Base-by-base conservation (phyloP, 1,140 invertebrate species). In the Trichonephila clavipes region DNA sequence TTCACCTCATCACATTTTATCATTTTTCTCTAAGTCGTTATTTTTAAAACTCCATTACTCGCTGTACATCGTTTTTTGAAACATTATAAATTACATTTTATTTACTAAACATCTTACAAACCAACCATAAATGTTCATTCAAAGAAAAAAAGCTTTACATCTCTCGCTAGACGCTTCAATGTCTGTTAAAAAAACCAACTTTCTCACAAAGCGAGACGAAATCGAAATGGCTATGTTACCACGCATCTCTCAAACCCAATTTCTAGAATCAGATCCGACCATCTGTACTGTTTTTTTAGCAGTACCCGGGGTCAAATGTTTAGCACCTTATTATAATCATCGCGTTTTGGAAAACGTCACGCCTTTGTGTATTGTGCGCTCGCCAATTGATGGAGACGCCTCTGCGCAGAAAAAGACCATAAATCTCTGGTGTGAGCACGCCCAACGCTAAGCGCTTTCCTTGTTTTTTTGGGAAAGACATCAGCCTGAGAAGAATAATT, bases 281-380 rank as follows among this genome's bases (percentile, higher is more conserved):
- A 90, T 90, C 88, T 44, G 88, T 1, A 83, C 72, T 24, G 19
- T 19, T 64, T 28, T 61, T 28, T 34, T 28, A 28, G 59, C 44
- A 40, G 61, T 91, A 8, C 24, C 59, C 28, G 77, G 88, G 89
- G 89, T 91, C 89, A 77, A 91, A 83, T 83, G 89, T 83, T 91
- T 91, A 91, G 59, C 89, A 83, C 77, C 58, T 91, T 77, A 77
- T 77, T 77, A 77, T 77, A 77, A 77, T 28, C 89, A 44, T 83
- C 62, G 61, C 7, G 58, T 64, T 69, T 59, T 44, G 77, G 59
- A 72, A 88, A 40, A 69, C 18, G 89, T 91, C 69, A 91, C 89
- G 89, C 89, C 89, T 91, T 83, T 61, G 66, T 44, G 88, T 89
- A 72, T 89, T 89, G 88, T 90, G 28, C 34, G 59, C 19, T 40